Conservation (phyloP, 2,113 vertebrate species). For the Rhinopomastus cyanomelas region DNA sequence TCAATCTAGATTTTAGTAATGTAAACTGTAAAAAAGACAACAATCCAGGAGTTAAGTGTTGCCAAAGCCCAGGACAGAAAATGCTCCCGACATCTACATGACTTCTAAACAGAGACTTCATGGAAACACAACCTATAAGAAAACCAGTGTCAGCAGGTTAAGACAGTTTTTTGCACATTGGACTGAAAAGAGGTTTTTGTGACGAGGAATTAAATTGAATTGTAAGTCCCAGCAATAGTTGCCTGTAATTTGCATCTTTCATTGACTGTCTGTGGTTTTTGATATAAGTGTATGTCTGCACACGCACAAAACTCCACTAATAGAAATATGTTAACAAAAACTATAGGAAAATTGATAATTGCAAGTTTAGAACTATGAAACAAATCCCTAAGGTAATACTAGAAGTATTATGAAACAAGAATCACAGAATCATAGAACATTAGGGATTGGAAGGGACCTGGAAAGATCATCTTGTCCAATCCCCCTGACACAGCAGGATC, state of each 20-base stretch:
- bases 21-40: not conserved
- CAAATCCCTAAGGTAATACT: not conserved
- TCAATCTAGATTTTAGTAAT: not conserved
- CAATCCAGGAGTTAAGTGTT: not conserved
- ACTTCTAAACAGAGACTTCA: not conserved
- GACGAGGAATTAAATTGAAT: constrained; percentile 67
- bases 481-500: too few species aligned
- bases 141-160: constrained; percentile 45
- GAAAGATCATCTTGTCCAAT: too few species aligned
- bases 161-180: constrained; percentile 72
- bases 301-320: not conserved
- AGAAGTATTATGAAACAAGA: not conserved
- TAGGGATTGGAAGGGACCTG: too few species aligned
- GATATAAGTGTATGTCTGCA: not conserved
- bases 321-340: not conserved
- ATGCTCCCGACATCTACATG: not conserved
- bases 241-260: constrained; percentile 39
- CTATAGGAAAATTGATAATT: not conserved
- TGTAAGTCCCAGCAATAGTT: too few species aligned
- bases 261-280: too few species aligned
- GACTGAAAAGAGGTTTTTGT: constrained; percentile 71
- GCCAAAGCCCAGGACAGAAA: not conserved
- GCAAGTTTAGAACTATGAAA: not conserved
- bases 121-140: constrained; percentile 39
- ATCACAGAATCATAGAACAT: too few species aligned